phyloP scores from a whole-genome alignment of 1,140 invertebrate genomes.

The Druon quercuslanigerum region DNA sequence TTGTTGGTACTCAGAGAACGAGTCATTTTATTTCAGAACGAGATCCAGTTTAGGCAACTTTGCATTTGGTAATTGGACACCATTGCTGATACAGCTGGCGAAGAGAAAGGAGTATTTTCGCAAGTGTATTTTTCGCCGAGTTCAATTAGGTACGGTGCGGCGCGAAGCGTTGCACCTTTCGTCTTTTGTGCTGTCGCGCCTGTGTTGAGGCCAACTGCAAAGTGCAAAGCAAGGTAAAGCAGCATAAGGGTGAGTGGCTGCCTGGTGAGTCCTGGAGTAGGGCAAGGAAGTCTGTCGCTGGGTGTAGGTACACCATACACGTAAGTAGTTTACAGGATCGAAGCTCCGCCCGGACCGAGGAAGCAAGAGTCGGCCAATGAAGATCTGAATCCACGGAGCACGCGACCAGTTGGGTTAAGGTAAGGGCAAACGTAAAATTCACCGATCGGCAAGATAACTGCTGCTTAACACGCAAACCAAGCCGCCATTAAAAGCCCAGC shows the following conservation, averaged over 20 bases:
- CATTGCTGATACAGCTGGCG: not conserved
- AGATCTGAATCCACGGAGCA: slow-evolving; percentile 58
- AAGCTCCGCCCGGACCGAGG: slow-evolving; percentile 55
- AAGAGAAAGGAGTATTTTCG: not conserved
- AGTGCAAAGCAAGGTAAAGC: not conserved
- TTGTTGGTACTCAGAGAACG: no score
- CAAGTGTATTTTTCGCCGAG: not conserved
- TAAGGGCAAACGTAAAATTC: slow-evolving; percentile 66
- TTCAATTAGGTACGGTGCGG: slow-evolving; percentile 13
- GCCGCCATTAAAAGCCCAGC: slow-evolving; percentile 58
- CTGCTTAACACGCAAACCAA: slow-evolving; percentile 67
- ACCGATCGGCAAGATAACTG: slow-evolving; percentile 67
- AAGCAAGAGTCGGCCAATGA: slow-evolving; percentile 56
- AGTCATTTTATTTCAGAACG: no score
- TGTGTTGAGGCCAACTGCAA: no score
- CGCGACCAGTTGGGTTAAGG: slow-evolving; percentile 60
- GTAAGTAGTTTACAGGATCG: slow-evolving; percentile 23
- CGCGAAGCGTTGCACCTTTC: slow-evolving; percentile 27
- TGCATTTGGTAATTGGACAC: slow-evolving; percentile 6
- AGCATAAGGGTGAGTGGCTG: not conserved
- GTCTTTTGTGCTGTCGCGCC: slow-evolving; percentile 8
- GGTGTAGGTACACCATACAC: no score
- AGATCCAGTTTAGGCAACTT: slow-evolving; percentile 11
- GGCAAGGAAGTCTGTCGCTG: no score
- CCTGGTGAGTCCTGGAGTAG: no score